Conservation (phyloP, 2,888 invertebrate species). For the Lithophane leautieri region DNA sequence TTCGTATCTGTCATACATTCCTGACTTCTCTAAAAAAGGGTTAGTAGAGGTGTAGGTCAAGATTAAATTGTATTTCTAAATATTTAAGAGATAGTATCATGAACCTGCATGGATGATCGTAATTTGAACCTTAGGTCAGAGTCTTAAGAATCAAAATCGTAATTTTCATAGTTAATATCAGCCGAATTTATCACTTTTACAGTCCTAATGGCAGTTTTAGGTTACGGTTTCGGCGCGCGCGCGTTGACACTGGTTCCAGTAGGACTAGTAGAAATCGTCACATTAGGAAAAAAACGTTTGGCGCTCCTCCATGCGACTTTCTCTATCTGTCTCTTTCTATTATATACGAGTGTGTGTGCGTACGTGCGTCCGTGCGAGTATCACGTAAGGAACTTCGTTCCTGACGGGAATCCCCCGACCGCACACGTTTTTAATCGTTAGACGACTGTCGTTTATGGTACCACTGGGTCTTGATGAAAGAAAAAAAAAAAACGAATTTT, state of each 20-base stretch:
- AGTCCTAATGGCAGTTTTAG: too few relatives aligned
- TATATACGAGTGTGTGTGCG: not conserved
- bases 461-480: not conserved
- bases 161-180: not conserved
- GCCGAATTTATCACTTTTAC: too few relatives aligned
- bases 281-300: not conserved
- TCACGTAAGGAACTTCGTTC: not conserved
- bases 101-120: not conserved
- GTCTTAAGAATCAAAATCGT: not conserved
- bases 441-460: not conserved
- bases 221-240: too few relatives aligned
- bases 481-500: too few relatives aligned
- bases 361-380: not conserved
- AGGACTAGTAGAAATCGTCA: not conserved
- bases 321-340: not conserved
- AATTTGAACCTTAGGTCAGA: not conserved
- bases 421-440: not conserved
- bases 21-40: conserved; percentile 14
- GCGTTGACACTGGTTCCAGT: not conserved
- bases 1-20: conserved; percentile 15
- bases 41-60: conserved; percentile 5
- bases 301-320: not conserved
- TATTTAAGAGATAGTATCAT: not conserved
- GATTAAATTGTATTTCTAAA: not conserved
- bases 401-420: not conserved